Base-by-base conservation (phyloP, 2,797 vertebrate species). In the Scleropages formosus region DNA sequence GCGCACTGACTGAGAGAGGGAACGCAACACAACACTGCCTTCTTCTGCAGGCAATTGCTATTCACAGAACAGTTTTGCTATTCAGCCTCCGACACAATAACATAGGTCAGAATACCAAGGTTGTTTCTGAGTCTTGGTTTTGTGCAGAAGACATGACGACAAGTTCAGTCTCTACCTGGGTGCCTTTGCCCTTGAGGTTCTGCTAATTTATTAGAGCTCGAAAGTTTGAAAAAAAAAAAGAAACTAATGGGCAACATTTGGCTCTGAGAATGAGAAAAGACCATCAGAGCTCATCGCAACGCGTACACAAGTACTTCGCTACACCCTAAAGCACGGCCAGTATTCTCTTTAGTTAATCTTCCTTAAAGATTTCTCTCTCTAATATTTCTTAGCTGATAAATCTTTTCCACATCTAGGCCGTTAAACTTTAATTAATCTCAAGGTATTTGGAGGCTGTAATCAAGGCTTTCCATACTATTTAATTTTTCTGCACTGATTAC, bases 351-450 rank as follows among this genome's bases (percentile, higher is more conserved):
- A 78, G 77, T 80, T 84, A 81, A 86, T 85, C 72, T 84, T 76
- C 80, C 72, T 79, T 59, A 71, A 80, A 26, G 53, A 77, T 75
- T 74, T 77, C 78, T 82, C 83, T 84, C 82, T 80, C 77, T 82
- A 72, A 75, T 78, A 78, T 44, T 75, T 78, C 15, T 51, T 61
- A 89, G 78, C 73, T 60, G 82, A 86, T 87, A 80, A 86, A 84
- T 83, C 3, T 79, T 83, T 85, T 83, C 56, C 82, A 81, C 81
- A 82, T 84, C 75, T 75, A 75, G 69, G 80, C 77, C 82, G 82
- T 82, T 65, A 81, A 83, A 82, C 77, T 67, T 77, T 79, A 82
- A 85, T 86, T 85, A 72, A 84, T 86, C 82, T 79, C 58, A 70
- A 82, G 74, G 77, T 82, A 77, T 77, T 79, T 75, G 75, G 75